phyloP scores from a whole-genome alignment of 2,888 invertebrate genomes.

The Cacoxenus indagator region DNA sequence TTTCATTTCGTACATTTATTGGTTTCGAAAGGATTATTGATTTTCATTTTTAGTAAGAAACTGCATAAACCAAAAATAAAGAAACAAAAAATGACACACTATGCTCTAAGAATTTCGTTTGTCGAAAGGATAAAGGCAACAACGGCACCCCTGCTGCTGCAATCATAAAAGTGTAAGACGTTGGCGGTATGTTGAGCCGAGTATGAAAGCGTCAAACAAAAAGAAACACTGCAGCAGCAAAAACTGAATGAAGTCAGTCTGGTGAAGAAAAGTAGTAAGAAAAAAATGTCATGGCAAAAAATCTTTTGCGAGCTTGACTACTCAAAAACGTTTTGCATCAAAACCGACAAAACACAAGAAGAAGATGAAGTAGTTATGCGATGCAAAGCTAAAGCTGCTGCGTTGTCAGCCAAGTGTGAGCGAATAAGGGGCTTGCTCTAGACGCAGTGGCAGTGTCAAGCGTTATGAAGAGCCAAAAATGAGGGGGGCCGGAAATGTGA shows the following conservation, averaged over 20 bases:
- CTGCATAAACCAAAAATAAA: background rate
- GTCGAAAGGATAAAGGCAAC: conserved; percentile 18
- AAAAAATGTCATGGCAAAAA: conserved; percentile 43
- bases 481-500: background rate
- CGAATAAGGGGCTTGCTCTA: background rate
- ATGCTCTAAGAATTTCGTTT: conserved; percentile 7
- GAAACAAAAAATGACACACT: conserved; percentile 39
- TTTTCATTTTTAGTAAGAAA: conserved; percentile 38
- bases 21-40: conserved; percentile 56
- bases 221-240: background rate
- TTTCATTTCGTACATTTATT: conserved; percentile 32
- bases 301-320: conserved; percentile 39
- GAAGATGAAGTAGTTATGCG: conserved; percentile 28
- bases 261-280: background rate
- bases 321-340: conserved; percentile 22
- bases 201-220: background rate
- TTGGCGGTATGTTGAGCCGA: background rate
- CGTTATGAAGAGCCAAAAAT: background rate
- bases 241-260: background rate
- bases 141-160: background rate
- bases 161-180: background rate
- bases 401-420: background rate
- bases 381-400: background rate
- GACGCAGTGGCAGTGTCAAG: background rate
- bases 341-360: conserved; percentile 30